Conservation (phyloP, 2,797 vertebrate genomes). For the Tachyglossus aculeatus region DNA sequence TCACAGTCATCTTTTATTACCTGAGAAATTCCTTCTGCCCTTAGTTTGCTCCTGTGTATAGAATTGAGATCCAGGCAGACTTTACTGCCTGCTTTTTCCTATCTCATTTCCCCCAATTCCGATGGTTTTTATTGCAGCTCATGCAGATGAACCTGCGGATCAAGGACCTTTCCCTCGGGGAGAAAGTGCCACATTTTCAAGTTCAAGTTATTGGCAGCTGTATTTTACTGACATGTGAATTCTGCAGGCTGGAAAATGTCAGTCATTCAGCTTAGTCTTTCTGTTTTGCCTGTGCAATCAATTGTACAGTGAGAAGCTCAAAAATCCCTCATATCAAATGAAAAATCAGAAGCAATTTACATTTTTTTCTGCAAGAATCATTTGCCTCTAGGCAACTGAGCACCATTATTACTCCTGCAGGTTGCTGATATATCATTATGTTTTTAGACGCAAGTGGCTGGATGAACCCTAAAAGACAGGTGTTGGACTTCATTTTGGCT, state of each 20-base stretch:
- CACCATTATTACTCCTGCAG: not conserved
- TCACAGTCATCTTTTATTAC: constrained; percentile 31
- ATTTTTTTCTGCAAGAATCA: not conserved
- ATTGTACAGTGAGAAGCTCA: not conserved
- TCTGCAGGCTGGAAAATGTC: constrained; percentile 22
- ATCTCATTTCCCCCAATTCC: not conserved
- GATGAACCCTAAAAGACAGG: constrained; percentile 30
- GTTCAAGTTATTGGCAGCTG: not conserved
- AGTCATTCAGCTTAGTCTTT: constrained; percentile 25
- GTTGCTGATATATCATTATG: not conserved
- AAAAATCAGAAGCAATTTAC: constrained; percentile 47
- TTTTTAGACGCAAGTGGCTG: constrained; percentile 18
- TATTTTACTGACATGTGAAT: constrained; percentile 1
- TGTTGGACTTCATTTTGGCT: constrained; percentile 20
- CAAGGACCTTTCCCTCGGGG: not conserved
- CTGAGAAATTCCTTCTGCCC: constrained; percentile 7
- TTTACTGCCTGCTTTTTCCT: not conserved
- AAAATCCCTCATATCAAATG: constrained; percentile 13
- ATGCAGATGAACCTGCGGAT: not conserved
- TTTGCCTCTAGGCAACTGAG: not conserved
- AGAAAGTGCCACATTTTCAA: constrained; percentile 33
- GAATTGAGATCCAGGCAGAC: not conserved
- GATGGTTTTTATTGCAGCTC: not conserved
- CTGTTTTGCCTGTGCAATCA: constrained; percentile 24
- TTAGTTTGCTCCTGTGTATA: constrained; percentile 4